These are phyloP conservation scores for Eumacrocentrus americanus DNA, from an alignment of 2,888 invertebrate genomes.

Conservation along the genomic window DNA sequence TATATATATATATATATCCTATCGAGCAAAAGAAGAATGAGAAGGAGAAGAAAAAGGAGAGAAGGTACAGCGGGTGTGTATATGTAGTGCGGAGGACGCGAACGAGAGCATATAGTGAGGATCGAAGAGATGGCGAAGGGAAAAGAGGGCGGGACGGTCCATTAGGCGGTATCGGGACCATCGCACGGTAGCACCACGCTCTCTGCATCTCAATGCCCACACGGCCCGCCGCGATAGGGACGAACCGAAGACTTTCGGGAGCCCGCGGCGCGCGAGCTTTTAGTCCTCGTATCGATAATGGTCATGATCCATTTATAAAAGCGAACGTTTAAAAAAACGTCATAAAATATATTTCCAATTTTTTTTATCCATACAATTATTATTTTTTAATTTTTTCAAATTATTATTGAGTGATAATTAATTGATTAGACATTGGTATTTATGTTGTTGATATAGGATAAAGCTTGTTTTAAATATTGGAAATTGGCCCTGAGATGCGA, in stretches of 20 bases:
- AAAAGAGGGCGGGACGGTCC: slow-evolving; percentile 59
- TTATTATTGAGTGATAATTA: too few relatives aligned
- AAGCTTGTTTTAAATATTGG: too few relatives aligned
- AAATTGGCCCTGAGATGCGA: too few relatives aligned
- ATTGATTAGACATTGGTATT: slow-evolving; percentile 5
- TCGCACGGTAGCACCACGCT: slow-evolving; percentile 62
- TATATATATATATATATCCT: neutral
- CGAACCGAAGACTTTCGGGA: slow-evolving; percentile 40
- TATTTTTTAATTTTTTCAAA: too few relatives aligned
- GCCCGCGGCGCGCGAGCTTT: slow-evolving; percentile 21
- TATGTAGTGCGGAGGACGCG: slow-evolving; percentile 38
- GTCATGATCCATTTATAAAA: neutral
- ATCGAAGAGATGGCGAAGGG: slow-evolving; percentile 42
- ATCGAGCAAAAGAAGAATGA: slow-evolving; percentile 4
- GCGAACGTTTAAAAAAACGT: neutral
- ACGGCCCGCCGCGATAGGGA: too few relatives aligned
- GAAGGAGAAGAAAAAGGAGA: slow-evolving; percentile 32
- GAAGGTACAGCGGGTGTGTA: slow-evolving; percentile 29
- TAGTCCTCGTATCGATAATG: slow-evolving; percentile 12
- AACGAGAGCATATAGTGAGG: slow-evolving; percentile 37
- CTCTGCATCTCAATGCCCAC: slow-evolving; percentile 60
- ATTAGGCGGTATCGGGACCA: slow-evolving; percentile 62
- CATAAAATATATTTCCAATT: neutral
- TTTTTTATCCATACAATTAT: too few relatives aligned
- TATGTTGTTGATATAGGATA: too few relatives aligned